Evolutionary conservation across 35 echinoderm and acorn worm species (phyloP).

Genomic region (Acanthaster planci): DNA sequence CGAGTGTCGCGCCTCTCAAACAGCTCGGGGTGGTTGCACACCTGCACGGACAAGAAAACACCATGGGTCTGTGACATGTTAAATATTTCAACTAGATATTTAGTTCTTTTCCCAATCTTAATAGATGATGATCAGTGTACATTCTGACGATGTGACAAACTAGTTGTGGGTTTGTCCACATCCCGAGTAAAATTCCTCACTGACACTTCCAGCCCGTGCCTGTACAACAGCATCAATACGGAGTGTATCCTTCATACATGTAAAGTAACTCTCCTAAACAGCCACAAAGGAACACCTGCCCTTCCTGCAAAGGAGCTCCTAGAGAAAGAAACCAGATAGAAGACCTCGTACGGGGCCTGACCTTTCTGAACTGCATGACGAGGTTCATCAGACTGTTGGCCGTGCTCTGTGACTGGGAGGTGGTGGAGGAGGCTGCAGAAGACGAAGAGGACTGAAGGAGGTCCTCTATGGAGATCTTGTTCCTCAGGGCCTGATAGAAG

Average conservation of each 20-base stretch:
- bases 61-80: too few species aligned
- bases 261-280: not conserved
- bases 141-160: too few species aligned
- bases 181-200: too few species aligned
- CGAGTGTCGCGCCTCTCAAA: constrained; percentile 97
- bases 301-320: too few species aligned
- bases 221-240: not conserved
- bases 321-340: too few species aligned
- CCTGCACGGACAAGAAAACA: constrained; percentile 58
- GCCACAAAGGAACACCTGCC: not conserved
- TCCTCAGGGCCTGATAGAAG: constrained; percentile 91
- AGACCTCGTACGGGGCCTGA: too few species aligned
- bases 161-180: too few species aligned
- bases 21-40: constrained; percentile 98
- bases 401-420: constrained; percentile 54
- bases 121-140: too few species aligned
- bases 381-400: constrained; percentile 97
- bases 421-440: constrained; percentile 33
- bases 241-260: not conserved
- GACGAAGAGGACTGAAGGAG: constrained; percentile 71
- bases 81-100: too few species aligned
- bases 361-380: constrained; percentile 99
- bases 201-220: too few species aligned
- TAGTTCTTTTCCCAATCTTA: too few species aligned
- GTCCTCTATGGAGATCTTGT: constrained; percentile 98